Base-by-base conservation (phyloP, 1,140 invertebrate species). In the Chlorops oryzae region DNA sequence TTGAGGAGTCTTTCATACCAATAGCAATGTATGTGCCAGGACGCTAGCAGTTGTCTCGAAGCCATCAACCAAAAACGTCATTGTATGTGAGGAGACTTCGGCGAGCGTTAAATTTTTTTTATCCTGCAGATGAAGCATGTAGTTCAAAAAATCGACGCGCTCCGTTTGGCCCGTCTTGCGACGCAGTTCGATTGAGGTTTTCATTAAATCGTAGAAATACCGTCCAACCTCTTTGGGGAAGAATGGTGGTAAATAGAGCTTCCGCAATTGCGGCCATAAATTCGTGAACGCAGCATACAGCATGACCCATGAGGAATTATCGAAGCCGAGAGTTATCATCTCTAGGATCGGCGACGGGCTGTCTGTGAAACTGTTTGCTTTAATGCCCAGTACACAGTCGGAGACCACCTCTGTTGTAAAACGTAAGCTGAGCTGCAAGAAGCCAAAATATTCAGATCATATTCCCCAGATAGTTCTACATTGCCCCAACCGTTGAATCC, bases 401-500 rank as follows among this genome's bases (percentile, higher is more conserved):
- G 76, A 69, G 0, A 77, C 73, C 3, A 76, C 67, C 39, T 78
- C 75, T 0, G 68, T 72, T 2, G 75, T 77, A 53, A 62, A 78
- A 55, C 63, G 62, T 0, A 59, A 50, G n/a, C 63, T 71, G 0
- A 66, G 22, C 0, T 44, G 22, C 42, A 40, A 40, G 22, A 12
- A 10, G 10, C 12, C 0, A 28, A 23, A n/a, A 40, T 23, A 15
- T 13, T 32, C 28, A 20, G 18, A 35, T 21, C 21, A 45, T 37
- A 21, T 47, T 38, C 3, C n/a, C n/a, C n/a, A n/a, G n/a, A n/a
- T n/a, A n/a, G n/a, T n/a, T n/a, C n/a, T n/a, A n/a, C n/a, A n/a
- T 15, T 13, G 3, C 3, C 18, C 7, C 28, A 3, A 6, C 41
- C n/a, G 10, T 15, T 3, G 13, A 27, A n/a, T n/a, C n/a, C n/a